Evolutionary conservation across 2,888 invertebrate species (phyloP).

Genomic region (Lomographa bimaculata): DNA sequence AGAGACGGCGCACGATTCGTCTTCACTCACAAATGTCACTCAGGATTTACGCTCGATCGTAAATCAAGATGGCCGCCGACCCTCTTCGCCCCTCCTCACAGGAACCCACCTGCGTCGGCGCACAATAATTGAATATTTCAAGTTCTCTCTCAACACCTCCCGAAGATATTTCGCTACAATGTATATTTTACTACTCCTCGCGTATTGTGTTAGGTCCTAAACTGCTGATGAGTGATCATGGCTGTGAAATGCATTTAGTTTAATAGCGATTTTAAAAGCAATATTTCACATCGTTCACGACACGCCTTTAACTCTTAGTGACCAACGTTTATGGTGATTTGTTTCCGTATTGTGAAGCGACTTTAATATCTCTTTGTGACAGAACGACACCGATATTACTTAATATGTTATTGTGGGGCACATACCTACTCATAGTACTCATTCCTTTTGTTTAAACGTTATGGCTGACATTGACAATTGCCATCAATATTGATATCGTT

Average conservation of each 20-base stretch:
- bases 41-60: conserved; percentile 77
- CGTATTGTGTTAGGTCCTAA: conserved; percentile 81
- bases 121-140: conserved; percentile 82
- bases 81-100: conserved; percentile 46
- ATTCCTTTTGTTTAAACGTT: neutral
- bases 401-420: conserved; percentile 8
- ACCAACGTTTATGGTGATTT: conserved; percentile 79
- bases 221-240: conserved; percentile 81
- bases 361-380: conserved; percentile 48
- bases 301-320: conserved; percentile 69
- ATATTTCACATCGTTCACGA: conserved; percentile 77
- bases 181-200: conserved; percentile 72
- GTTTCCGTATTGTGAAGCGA: conserved; percentile 70
- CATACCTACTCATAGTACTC: neutral
- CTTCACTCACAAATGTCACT: conserved; percentile 79
- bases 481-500: too few species aligned
- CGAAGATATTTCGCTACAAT: conserved; percentile 68
- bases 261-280: conserved; percentile 78
- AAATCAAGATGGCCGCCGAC: conserved; percentile 79
- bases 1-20: conserved; percentile 55
- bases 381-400: conserved; percentile 48
- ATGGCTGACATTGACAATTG: too few species aligned
- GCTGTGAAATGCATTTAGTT: conserved; percentile 73
- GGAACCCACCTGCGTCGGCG: conserved; percentile 70
- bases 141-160: conserved; percentile 81